Evolutionary conservation across 2,888 invertebrate species (phyloP).

Genomic region (Ferrisia virgata): DNA sequence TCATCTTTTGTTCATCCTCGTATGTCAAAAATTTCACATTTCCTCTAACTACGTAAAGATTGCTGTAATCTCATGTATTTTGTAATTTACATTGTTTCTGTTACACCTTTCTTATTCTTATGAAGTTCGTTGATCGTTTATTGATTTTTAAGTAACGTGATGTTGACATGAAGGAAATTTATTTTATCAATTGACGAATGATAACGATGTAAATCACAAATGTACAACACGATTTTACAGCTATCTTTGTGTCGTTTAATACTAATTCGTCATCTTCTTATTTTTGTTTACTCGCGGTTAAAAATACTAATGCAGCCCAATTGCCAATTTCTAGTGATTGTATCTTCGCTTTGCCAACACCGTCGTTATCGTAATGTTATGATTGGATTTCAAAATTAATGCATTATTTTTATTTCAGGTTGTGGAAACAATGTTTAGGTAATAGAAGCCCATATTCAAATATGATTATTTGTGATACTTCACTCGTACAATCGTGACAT

Average conservation of each 20-base stretch:
- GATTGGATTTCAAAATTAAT: not conserved
- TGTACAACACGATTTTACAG: not conserved
- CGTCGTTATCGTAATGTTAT: not conserved
- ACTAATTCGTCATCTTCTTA: not conserved
- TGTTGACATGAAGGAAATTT: not conserved
- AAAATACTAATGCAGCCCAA: not conserved
- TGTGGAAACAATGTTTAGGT: not conserved
- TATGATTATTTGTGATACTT: not conserved
- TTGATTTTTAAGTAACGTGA: not conserved
- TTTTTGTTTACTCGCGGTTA: not conserved
- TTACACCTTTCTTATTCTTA: not conserved
- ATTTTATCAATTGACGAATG: not conserved
- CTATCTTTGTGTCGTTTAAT: not conserved
- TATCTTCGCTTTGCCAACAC: not conserved
- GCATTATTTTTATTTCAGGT: not conserved
- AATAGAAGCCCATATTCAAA: not conserved
- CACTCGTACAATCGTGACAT: not conserved
- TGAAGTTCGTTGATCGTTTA: not conserved
- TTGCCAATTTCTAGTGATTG: not conserved
- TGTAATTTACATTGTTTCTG: not conserved
- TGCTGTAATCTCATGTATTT: not conserved
- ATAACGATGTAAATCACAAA: not conserved
- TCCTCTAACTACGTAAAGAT: not conserved
- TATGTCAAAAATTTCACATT: not conserved
- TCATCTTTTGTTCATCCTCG: slow-evolving; percentile 12